phyloP scores from a whole-genome alignment of 1,140 invertebrate species.

The Helicorthomorpha holstii region DNA sequence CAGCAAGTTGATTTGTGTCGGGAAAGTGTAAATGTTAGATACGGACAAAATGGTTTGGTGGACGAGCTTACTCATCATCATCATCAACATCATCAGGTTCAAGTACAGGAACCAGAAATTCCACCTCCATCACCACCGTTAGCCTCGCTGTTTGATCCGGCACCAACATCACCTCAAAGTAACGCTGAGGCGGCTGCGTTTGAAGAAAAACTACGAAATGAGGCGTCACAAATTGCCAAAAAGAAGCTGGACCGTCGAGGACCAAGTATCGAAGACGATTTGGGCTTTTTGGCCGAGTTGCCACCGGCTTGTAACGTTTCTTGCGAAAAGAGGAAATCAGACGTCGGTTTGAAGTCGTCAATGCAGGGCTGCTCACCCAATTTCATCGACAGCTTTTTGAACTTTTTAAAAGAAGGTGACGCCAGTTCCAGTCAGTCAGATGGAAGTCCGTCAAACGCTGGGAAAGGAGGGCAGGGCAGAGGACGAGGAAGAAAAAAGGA shows the following conservation, averaged over 20 bases:
- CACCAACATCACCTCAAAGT: background rate
- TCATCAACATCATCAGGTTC: too few species aligned
- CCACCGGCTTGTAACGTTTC: slow-evolving; percentile 9
- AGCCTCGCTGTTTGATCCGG: background rate
- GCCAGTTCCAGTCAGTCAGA: background rate
- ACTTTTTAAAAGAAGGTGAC: slow-evolving; percentile 7
- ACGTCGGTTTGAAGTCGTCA: slow-evolving; percentile 5
- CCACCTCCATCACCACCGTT: background rate
- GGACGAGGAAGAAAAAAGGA: background rate
- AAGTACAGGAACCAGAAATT: background rate
- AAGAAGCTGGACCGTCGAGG: background rate
- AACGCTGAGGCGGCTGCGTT: background rate
- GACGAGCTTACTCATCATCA: too few species aligned
- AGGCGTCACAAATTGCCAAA: slow-evolving; percentile 8
- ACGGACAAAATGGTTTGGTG: background rate
- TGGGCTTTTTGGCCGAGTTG: slow-evolving; percentile 13
- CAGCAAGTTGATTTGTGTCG: background rate
- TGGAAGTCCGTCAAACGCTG: background rate
- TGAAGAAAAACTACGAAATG: background rate
- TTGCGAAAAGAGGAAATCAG: slow-evolving; percentile 7
- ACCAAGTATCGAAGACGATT: slow-evolving; percentile 13
- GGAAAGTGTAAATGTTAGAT: background rate
- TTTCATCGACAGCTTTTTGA: slow-evolving; percentile 13
- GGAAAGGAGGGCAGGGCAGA: background rate
- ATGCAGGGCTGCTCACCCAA: background rate